These are phyloP conservation scores for Samia ricini DNA, from an alignment of 1,140 invertebrate genomes.

Conservation along the genomic window DNA sequence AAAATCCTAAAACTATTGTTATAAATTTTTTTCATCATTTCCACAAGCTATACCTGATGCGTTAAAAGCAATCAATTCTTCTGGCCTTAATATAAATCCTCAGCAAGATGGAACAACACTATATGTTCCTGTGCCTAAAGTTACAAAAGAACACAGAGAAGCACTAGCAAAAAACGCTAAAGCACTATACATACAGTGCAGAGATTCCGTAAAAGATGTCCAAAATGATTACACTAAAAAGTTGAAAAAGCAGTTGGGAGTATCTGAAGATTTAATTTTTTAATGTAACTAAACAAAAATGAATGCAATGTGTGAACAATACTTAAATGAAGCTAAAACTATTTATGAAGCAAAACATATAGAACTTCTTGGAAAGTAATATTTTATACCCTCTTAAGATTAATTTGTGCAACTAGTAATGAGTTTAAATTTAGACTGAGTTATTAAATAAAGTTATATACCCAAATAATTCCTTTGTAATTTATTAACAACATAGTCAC, in stretches of 20 bases:
- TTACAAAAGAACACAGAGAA: constrained; percentile 95
- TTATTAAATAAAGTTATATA: background rate
- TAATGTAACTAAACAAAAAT: constrained; percentile 84
- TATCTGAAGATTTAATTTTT: constrained; percentile 84
- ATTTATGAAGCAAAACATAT: constrained; percentile 83
- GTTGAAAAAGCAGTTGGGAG: constrained; percentile 81
- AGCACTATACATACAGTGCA: constrained; percentile 87
- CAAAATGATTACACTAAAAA: constrained; percentile 86
- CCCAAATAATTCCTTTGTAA: too few species aligned
- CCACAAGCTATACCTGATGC: constrained; percentile 90
- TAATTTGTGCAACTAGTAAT: background rate
- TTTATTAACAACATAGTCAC: too few species aligned
- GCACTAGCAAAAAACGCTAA: constrained; percentile 92
- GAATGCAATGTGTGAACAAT: constrained; percentile 81
- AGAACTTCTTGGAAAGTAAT: constrained; percentile 82
- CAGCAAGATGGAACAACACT: constrained; percentile 95
- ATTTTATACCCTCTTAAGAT: background rate
- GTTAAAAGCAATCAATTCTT: constrained; percentile 85
- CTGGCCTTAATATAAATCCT: constrained; percentile 95
- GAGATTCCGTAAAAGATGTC: constrained; percentile 86
- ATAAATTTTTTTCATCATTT: constrained; percentile 89
- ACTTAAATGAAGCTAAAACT: constrained; percentile 82
- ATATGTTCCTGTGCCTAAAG: constrained; percentile 92
- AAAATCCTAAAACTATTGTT: constrained; percentile 91
- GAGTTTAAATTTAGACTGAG: background rate